These are phyloP conservation scores for Rallus limicola DNA, from an alignment of 2,113 vertebrate genomes.

Conservation along the genomic window DNA sequence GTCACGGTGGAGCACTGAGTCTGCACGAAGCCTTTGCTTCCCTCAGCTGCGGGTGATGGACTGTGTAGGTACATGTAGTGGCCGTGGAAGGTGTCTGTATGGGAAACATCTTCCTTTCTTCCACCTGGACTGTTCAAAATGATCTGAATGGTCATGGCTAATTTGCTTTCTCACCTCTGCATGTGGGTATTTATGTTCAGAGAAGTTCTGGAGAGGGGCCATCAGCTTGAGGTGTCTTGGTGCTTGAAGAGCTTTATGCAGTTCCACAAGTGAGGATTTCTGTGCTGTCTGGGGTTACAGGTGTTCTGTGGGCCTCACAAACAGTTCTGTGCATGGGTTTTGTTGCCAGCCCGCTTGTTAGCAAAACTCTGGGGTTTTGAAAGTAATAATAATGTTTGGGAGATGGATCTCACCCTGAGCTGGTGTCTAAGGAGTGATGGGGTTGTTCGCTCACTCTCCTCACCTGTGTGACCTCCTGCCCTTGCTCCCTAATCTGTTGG, in stretches of 20 bases:
- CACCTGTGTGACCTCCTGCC: neutral
- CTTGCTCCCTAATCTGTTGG: neutral
- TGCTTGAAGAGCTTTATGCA: neutral
- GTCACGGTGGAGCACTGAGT: neutral
- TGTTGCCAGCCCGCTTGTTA: neutral
- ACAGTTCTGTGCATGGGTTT: neutral
- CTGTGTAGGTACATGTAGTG: neutral
- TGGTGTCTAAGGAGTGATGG: neutral
- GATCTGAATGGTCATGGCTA: neutral
- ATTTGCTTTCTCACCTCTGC: neutral
- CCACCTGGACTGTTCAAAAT: neutral
- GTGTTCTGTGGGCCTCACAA: neutral
- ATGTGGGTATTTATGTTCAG: neutral
- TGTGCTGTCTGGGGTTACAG: neutral
- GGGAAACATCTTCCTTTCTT: neutral
- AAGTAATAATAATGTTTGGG: neutral
- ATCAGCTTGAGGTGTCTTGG: neutral
- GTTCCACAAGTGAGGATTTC: neutral
- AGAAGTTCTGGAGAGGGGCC: neutral
- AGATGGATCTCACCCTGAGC: neutral
- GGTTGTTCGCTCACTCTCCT: neutral
- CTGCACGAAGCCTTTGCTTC: fast-evolving
- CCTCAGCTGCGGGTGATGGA: neutral
- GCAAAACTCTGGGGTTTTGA: neutral
- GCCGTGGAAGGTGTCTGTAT: neutral